Percentiles rank a stretch among this genome's conserved stretches.
phyloP scores from a whole-genome alignment of 2,113 vertebrate genomes.

The Vimba vimba region DNA sequence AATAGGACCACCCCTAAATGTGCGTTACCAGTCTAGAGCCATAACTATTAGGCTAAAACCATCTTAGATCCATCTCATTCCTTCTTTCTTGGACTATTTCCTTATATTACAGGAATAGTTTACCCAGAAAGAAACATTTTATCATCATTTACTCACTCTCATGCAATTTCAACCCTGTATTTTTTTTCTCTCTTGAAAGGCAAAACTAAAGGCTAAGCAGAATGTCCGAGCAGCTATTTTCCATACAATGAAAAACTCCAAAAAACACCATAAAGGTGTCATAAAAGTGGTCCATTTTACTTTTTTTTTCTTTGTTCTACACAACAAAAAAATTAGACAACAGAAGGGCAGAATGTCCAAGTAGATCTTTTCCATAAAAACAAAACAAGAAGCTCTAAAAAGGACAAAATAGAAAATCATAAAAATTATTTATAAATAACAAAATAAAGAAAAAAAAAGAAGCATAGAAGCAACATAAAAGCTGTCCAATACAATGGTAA shows the following conservation, averaged over 20 bases:
- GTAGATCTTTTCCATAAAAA: too few relatives aligned
- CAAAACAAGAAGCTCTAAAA: not conserved
- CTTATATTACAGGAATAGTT: not conserved
- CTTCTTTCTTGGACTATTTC: not conserved
- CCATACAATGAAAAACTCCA: not conserved
- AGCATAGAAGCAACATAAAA: not conserved
- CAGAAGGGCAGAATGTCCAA: too few relatives aligned
- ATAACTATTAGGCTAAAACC: not conserved
- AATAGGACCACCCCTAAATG: slow-evolving; percentile 16
- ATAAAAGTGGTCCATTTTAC: not conserved
- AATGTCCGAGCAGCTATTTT: not conserved
- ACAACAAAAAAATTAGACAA: too few relatives aligned
- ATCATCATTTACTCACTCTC: not conserved
- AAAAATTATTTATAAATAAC: not conserved
- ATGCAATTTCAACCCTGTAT: not conserved
- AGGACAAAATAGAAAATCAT: not conserved
- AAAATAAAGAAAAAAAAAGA: not conserved
- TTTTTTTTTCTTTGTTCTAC: too few relatives aligned
- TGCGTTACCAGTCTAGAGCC: not conserved
- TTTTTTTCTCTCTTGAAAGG: not conserved
- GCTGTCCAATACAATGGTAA: not conserved
- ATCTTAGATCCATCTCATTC: not conserved
- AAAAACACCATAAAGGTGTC: not conserved
- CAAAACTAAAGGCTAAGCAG: not conserved
- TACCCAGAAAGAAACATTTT: not conserved